Conservation (phyloP, 1,140 invertebrate species). For the Nephila pilipes region DNA sequence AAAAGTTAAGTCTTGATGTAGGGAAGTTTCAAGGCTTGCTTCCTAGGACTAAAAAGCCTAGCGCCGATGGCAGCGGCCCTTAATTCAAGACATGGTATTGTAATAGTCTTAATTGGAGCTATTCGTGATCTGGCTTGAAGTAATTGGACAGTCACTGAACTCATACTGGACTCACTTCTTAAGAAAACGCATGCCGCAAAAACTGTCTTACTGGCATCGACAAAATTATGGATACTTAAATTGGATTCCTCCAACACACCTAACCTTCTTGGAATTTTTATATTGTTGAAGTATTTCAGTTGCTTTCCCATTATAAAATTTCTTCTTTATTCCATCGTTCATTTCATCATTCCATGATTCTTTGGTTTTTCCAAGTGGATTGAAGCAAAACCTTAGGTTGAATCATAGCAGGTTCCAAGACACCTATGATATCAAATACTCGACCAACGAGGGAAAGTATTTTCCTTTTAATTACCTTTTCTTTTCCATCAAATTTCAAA, state of each 20-base stretch:
- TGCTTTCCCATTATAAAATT: too few relatives aligned
- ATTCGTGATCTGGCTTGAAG: too few relatives aligned
- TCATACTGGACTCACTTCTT: too few relatives aligned
- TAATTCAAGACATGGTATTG: slow-evolving; percentile 16
- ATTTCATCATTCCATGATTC: too few relatives aligned
- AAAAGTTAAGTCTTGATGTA: too few relatives aligned
- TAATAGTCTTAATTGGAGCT: slow-evolving; percentile 43
- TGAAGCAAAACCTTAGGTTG: not conserved
- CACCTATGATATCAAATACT: slow-evolving; percentile 8
- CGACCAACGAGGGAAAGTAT: not conserved
- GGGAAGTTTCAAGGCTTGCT: too few relatives aligned
- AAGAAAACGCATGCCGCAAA: too few relatives aligned
- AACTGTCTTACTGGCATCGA: too few relatives aligned
- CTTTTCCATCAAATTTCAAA: not conserved
- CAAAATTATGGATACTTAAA: too few relatives aligned
- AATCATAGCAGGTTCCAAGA: not conserved
- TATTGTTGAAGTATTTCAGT: too few relatives aligned
- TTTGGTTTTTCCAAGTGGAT: not conserved
- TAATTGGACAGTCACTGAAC: too few relatives aligned
- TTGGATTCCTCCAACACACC: not conserved
- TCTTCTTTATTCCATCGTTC: not conserved
- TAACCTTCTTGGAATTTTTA: slow-evolving; percentile 12
- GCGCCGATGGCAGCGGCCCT: not conserved
- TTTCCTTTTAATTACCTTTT: not conserved
- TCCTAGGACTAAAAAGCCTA: slow-evolving; percentile 30